Conservation (phyloP, 2,797 vertebrate genomes). For the Netta rufina region DNA sequence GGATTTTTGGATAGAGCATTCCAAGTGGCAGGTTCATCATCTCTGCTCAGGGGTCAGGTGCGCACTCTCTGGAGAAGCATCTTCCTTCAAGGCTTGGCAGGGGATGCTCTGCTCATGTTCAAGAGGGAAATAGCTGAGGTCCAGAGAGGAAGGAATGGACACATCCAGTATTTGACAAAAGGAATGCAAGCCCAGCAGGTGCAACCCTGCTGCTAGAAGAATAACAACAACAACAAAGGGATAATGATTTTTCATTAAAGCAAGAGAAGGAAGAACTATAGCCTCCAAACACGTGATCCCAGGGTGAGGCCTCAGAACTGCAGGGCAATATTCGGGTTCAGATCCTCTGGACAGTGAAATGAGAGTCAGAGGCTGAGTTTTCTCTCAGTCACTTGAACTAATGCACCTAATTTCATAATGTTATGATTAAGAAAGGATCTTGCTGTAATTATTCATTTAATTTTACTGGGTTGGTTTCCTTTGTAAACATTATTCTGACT, state of each 20-base stretch:
- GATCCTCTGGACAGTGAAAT: not conserved
- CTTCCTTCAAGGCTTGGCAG: slow-evolving; percentile 11
- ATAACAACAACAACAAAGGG: not conserved
- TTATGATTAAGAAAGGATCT: not conserved
- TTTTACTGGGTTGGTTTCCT: not conserved
- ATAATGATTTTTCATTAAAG: not conserved
- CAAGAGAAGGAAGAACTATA: not conserved
- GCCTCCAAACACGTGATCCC: not conserved
- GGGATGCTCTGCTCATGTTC: slow-evolving; percentile 12
- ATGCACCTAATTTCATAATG: not conserved
- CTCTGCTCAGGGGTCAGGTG: slow-evolving; percentile 20
- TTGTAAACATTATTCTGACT: not conserved
- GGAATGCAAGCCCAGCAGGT: not conserved
- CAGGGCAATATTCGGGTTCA: not conserved
- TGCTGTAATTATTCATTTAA: not conserved
- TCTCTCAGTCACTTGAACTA: not conserved
- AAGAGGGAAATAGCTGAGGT: not conserved
- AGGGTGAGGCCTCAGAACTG: not conserved
- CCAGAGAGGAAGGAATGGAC: not conserved
- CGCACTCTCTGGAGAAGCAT: slow-evolving; percentile 12
- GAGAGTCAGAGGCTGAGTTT: not conserved
- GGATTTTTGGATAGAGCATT: slow-evolving; percentile 12
- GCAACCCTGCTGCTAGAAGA: not conserved
- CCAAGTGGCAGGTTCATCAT: slow-evolving; percentile 30
- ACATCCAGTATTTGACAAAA: not conserved